Conservation (phyloP, 2,888 invertebrate species). For the Actias luna region DNA sequence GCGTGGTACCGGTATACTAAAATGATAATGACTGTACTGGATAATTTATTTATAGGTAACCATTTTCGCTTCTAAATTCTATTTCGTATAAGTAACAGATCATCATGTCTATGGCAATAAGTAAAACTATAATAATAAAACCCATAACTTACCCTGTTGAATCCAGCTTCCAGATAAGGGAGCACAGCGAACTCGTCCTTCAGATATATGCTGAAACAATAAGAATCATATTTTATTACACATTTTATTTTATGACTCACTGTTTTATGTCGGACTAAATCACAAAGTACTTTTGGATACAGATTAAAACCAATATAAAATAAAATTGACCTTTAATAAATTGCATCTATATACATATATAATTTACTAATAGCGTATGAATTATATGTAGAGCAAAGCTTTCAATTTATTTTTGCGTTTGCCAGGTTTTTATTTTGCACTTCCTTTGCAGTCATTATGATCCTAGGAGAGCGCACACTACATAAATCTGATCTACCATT, state of each 20-base stretch:
- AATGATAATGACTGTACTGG: neutral
- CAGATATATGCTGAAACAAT: conserved; percentile 88
- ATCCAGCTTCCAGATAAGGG: conserved; percentile 91
- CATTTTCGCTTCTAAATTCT: neutral
- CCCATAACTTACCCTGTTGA: conserved; percentile 86
- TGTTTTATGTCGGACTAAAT: too few species aligned
- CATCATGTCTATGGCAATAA: neutral
- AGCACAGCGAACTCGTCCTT: conserved; percentile 90
- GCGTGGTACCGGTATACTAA: neutral
- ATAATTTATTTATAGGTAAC: neutral
- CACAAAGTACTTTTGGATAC: too few species aligned
- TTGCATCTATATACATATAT: too few species aligned
- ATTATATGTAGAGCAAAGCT: too few species aligned
- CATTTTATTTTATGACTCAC: neutral
- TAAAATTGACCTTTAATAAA: too few species aligned
- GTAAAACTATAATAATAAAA: neutral
- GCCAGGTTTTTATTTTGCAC: too few species aligned
- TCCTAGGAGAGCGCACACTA: too few species aligned
- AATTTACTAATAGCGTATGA: too few species aligned
- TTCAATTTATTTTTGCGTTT: too few species aligned
- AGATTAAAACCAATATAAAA: too few species aligned
- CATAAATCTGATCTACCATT: too few species aligned
- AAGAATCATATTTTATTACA: conserved; percentile 18
- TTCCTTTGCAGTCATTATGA: too few species aligned
- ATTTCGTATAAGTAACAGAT: neutral